Percentiles rank a stretch among this genome's conserved stretches.
These are phyloP conservation scores for Myotis findleyi DNA, from an alignment of 2,797 vertebrate species.

Conservation along the genomic window DNA sequence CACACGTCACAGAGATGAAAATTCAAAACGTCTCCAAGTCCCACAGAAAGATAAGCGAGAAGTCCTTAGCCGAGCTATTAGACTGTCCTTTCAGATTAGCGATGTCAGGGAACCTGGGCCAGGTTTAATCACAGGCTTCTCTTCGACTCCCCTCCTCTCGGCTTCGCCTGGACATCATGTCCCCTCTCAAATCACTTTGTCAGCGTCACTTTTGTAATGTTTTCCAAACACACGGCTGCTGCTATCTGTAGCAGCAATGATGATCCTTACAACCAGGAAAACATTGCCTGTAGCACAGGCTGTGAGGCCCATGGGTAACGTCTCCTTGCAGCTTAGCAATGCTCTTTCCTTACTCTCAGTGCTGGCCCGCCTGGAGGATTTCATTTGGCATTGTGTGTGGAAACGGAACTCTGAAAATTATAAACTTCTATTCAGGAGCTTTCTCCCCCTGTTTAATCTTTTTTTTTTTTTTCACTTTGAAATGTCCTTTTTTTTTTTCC, in stretches of 20 bases:
- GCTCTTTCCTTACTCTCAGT: background rate
- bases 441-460: background rate
- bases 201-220: conserved; percentile 40
- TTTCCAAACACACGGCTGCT: conserved; percentile 65
- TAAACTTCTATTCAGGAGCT: background rate
- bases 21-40: conserved; percentile 35
- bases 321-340: background rate
- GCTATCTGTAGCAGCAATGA: background rate
- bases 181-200: conserved; percentile 63
- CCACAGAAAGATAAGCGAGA: background rate
- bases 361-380: background rate
- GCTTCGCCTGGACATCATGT: background rate
- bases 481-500: background rate
- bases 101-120: background rate
- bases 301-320: background rate
- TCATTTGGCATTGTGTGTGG: background rate
- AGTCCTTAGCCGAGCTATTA: conserved; percentile 29
- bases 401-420: conserved; percentile 23
- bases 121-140: conserved; percentile 46
- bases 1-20: conserved; percentile 16
- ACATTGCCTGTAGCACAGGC: background rate
- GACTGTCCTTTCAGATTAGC: conserved; percentile 58
- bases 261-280: background rate
- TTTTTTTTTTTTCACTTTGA: conserved; percentile 27
- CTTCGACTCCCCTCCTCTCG: conserved; percentile 38